Evolutionary conservation across 1,140 invertebrate species (phyloP).

Genomic region (Acyrthosiphon pisum): DNA sequence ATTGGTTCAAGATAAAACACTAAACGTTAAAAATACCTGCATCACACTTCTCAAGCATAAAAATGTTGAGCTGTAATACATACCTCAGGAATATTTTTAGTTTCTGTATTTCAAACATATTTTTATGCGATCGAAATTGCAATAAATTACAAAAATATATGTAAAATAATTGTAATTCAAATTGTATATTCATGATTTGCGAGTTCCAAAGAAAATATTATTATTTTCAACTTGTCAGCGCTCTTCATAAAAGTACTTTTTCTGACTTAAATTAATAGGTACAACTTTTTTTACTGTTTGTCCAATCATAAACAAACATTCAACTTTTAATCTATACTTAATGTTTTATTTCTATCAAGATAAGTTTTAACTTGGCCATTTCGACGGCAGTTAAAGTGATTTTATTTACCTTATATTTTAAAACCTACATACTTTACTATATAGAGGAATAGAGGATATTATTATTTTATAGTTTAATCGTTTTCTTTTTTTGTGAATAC

Average conservation of each 20-base stretch:
- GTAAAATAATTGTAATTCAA: neutral
- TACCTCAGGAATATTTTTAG: neutral
- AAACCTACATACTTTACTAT: neutral
- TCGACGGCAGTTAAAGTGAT: neutral
- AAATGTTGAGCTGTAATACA: neutral
- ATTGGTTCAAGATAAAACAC: neutral
- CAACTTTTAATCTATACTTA: neutral
- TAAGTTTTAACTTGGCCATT: neutral
- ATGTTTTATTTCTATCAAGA: neutral
- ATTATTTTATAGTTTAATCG: neutral
- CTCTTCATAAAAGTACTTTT: neutral
- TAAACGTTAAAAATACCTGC: neutral
- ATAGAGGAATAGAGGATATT: neutral
- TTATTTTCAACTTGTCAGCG: neutral
- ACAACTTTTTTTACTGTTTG: neutral
- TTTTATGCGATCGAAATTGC: neutral
- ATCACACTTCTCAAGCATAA: neutral
- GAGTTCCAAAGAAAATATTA: neutral
- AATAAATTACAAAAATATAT: neutral
- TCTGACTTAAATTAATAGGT: neutral
- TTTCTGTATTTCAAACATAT: neutral
- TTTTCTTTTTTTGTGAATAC: neutral
- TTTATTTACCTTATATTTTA: neutral
- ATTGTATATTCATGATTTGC: neutral
- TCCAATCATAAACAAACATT: neutral